Percentiles rank a stretch among this genome's conserved stretches.
Evolutionary conservation across 2,888 invertebrate genomes (phyloP).

Genomic region (Incurvaria masculella): DNA sequence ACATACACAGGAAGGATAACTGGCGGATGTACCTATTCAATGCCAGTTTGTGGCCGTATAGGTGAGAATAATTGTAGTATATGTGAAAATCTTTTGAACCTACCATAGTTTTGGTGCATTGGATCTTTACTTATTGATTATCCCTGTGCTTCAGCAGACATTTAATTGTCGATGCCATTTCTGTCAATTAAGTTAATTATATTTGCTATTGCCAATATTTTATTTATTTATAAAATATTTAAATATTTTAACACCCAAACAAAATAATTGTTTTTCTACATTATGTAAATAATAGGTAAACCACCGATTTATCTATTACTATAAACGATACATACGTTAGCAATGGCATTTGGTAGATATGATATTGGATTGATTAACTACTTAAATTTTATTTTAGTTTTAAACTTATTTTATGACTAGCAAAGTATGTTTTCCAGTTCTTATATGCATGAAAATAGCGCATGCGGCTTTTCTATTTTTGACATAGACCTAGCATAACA

Average conservation of each 20-base stretch:
- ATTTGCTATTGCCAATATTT: background rate
- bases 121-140: background rate
- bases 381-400: too few species aligned
- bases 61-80: slow-evolving; percentile 34
- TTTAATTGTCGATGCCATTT: too few species aligned
- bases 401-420: too few species aligned
- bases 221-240: background rate
- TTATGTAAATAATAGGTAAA: too few species aligned
- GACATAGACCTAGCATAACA: too few species aligned
- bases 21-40: slow-evolving; percentile 79
- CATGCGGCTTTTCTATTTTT: too few species aligned
- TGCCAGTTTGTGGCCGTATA: slow-evolving; percentile 62
- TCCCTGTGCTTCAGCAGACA: background rate
- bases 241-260: background rate
- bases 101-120: background rate
- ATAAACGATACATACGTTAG: too few species aligned
- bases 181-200: background rate
- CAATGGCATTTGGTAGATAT: too few species aligned
- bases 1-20: slow-evolving; percentile 70
- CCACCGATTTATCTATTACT: too few species aligned
- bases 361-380: too few species aligned
- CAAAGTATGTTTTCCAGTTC: too few species aligned
- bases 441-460: too few species aligned
- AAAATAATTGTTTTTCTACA: background rate
- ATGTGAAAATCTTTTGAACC: background rate